Evolutionary conservation across 2,888 invertebrate genomes (phyloP).

Genomic region (Pyralis farinalis): DNA sequence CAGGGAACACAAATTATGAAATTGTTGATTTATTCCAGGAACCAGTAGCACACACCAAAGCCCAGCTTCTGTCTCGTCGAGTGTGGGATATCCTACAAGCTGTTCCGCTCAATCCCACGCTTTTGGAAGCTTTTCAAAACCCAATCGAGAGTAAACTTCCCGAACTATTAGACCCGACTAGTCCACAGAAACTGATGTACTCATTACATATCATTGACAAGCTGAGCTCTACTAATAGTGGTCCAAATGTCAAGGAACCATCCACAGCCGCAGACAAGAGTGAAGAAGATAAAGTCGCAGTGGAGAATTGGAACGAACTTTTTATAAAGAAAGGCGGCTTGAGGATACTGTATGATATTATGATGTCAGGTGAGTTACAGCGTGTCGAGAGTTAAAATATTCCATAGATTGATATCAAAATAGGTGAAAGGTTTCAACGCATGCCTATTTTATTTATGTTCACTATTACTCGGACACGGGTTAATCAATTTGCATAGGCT

Average conservation of each 20-base stretch:
- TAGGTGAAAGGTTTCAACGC: too few relatives aligned
- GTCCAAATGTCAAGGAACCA: constrained; percentile 49
- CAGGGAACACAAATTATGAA: too few relatives aligned
- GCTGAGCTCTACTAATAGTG: constrained; percentile 54
- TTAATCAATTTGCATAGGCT: too few relatives aligned
- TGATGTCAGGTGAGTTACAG: constrained; percentile 90
- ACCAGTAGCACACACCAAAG: constrained; percentile 90
- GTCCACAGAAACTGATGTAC: constrained; percentile 97
- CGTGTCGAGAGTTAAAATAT: too few relatives aligned
- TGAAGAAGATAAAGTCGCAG: constrained; percentile 53
- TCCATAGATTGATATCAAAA: too few relatives aligned
- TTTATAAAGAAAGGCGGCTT: constrained; percentile 95
- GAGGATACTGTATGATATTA: constrained; percentile 93
- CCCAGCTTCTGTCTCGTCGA: constrained; percentile 92
- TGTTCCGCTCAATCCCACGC: constrained; percentile 93
- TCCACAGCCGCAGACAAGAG: constrained; percentile 44
- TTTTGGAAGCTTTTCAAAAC: constrained; percentile 91
- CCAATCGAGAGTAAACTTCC: constrained; percentile 85
- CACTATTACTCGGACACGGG: too few relatives aligned
- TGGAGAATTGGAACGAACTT: constrained; percentile 85
- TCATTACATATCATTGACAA: constrained; percentile 92
- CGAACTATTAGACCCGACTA: constrained; percentile 91
- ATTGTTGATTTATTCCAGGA: constrained; percentile 71
- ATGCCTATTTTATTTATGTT: too few relatives aligned
- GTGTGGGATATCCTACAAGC: constrained; percentile 97